Base-by-base conservation (phyloP, 2,797 vertebrate species). In the Peromyscus attwateri region DNA sequence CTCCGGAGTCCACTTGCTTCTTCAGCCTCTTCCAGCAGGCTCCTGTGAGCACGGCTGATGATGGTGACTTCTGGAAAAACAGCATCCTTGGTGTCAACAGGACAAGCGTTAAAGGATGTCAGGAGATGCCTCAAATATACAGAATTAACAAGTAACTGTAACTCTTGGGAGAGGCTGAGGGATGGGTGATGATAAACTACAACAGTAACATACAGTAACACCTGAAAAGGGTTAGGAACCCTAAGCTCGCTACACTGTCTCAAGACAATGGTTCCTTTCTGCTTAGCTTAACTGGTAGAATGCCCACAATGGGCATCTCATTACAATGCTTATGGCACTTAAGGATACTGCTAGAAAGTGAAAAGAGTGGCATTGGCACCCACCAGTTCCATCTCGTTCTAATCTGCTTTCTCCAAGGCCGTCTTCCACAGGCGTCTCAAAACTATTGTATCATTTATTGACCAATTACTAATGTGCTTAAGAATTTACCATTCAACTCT, bases 401-500 rank as follows among this genome's bases (percentile, higher is more conserved):
- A 49, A 12, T 21, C 52, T 57, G 83, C 60, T 31, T 34, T 83
- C 40, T 52, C 70, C 81, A 82, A 83, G 40, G 55, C 9, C 7
- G 4, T 29, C 34, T 87, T 73, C 55, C 37, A 79, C 13, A 40
- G 1, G 10, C 6, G 66, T 57, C 34, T 76, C 49, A 70, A 70
- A 62, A 46, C 70, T 8, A 49, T 7, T 13, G 37, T 71, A 84
- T 49, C 37, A 66, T 21, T 81, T 90, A 62, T 46, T 62, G 60
- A 94, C 88, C 17, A 70, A 76, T 84, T 84, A 75, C 70, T 60
- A 17, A 52, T 62, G 31, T 52, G 49, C 64, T 79, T 70, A n/a
- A 88, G 92, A 87, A 3, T 55, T 90, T 87, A 49, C 49, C 83
- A 90, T n/a, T 81, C 83, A 89, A 46, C 7, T 21, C 89, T 90